Evolutionary conservation across 2,113 vertebrate species (phyloP).

Genomic region (Takifugu flavidus): DNA sequence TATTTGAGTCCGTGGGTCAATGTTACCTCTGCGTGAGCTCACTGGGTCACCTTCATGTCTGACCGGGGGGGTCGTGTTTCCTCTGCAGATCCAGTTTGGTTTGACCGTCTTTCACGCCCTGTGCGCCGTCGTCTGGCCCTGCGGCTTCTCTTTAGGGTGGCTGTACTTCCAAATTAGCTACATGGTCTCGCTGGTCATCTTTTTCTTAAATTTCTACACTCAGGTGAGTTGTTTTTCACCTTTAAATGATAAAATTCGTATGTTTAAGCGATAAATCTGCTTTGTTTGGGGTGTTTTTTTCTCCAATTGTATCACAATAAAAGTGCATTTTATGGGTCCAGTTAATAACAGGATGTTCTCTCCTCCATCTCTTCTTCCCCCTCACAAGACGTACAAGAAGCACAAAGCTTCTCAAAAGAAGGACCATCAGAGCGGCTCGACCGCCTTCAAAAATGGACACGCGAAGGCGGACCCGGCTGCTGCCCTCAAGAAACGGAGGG

Average conservation of each 20-base stretch:
- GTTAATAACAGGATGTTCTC: not conserved
- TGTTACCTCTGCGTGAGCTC: constrained; percentile 5
- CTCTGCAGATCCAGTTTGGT: constrained; percentile 87
- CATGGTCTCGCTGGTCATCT: constrained; percentile 86
- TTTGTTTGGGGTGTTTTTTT: not conserved
- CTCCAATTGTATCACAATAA: too few relatives aligned
- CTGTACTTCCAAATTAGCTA: constrained; percentile 94
- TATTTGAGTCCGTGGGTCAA: constrained; percentile 44
- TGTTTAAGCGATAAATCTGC: not conserved
- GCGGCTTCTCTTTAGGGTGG: constrained; percentile 88
- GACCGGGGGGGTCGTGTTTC: not conserved
- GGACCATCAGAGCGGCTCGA: constrained; percentile 82
- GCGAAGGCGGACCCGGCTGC: constrained; percentile 76
- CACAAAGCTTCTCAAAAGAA: constrained; percentile 76
- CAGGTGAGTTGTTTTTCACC: constrained; percentile 75
- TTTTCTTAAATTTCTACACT: constrained; percentile 96
- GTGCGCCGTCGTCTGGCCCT: constrained; percentile 88
- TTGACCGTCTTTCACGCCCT: constrained; percentile 89
- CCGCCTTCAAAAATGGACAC: constrained; percentile 79
- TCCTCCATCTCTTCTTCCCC: not conserved
- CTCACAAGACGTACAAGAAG: constrained; percentile 90
- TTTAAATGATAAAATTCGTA: not conserved
- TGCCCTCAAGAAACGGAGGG: constrained; percentile 81
- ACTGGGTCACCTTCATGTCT: constrained; percentile 32
- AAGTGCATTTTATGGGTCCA: not conserved